These are phyloP conservation scores for Gadus chalcogrammus DNA, from an alignment of 2,113 vertebrate genomes.

Conservation along the genomic window DNA sequence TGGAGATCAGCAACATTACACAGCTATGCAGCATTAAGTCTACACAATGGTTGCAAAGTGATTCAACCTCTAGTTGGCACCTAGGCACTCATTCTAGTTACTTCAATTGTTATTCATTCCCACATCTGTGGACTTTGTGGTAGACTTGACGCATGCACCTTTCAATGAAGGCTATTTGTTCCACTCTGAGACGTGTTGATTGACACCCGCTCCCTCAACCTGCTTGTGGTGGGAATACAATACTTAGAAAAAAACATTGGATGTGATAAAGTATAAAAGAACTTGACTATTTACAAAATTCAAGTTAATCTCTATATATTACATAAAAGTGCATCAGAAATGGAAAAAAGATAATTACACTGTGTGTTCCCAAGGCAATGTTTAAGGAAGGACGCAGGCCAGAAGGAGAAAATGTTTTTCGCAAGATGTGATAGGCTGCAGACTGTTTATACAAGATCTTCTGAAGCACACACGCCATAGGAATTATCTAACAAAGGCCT, in stretches of 20 bases:
- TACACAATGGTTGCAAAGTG: no score
- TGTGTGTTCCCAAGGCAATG: slow-evolving; percentile 21
- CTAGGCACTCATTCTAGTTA: no score
- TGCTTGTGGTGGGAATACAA: slow-evolving; percentile 21
- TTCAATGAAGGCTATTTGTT: slow-evolving; percentile 57
- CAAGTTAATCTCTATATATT: slow-evolving; percentile 72
- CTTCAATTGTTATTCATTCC: no score
- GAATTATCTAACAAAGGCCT: slow-evolving; percentile 22
- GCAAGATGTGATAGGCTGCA: slow-evolving; percentile 13
- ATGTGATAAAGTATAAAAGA: slow-evolving; percentile 56
- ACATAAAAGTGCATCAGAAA: slow-evolving; percentile 75
- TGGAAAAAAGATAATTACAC: slow-evolving; percentile 44
- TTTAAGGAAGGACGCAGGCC: slow-evolving; percentile 26
- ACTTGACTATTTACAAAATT: slow-evolving; percentile 75
- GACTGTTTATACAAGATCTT: slow-evolving; percentile 7
- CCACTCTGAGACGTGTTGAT: slow-evolving; percentile 57
- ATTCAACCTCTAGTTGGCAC: no score
- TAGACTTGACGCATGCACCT: slow-evolving; percentile 37
- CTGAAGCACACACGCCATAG: slow-evolving; percentile 14
- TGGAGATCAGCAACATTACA: no score
- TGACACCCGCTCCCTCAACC: neutral
- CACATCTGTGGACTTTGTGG: no score
- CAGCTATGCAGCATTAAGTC: no score
- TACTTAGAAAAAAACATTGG: slow-evolving; percentile 23
- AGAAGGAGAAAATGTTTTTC: slow-evolving; percentile 24